Percentiles rank a stretch among this genome's conserved stretches.
Evolutionary conservation across 1,140 invertebrate species (phyloP).

Genomic region (Drosophila baimaii): DNA sequence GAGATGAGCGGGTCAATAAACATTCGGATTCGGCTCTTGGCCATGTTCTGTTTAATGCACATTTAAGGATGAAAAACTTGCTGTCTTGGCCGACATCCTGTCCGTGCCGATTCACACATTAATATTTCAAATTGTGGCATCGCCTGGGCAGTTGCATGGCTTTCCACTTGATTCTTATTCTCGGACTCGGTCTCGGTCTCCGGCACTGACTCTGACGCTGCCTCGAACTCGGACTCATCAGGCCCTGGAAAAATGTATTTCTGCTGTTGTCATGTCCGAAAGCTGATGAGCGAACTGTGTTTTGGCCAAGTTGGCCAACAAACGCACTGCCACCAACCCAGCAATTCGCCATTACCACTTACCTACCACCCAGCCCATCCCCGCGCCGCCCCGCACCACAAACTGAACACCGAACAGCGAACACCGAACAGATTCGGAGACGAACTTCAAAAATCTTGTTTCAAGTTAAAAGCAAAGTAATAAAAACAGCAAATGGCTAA

Average conservation of each 20-base stretch:
- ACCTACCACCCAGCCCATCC: neutral
- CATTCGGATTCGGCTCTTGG: slow-evolving; percentile 29
- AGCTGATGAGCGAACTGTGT: slow-evolving; percentile 71
- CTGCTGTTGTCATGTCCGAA: slow-evolving; percentile 52
- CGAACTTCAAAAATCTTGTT: slow-evolving; percentile 62
- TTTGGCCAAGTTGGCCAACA: slow-evolving; percentile 28
- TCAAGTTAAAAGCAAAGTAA: slow-evolving; percentile 65
- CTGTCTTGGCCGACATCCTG: slow-evolving; percentile 23
- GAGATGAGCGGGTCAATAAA: slow-evolving; percentile 45
- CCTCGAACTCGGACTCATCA: slow-evolving; percentile 4
- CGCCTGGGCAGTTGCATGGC: slow-evolving; percentile 27
- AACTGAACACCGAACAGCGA: slow-evolving; percentile 27
- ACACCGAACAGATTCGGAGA: slow-evolving; percentile 42
- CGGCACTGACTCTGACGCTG: neutral
- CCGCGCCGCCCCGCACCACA: slow-evolving; percentile 1
- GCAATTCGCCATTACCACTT: neutral
- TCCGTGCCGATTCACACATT: slow-evolving; percentile 50
- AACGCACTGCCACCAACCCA: slow-evolving; percentile 18
- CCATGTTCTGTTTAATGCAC: slow-evolving; percentile 65
- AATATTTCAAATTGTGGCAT: slow-evolving; percentile 66
- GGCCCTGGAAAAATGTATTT: slow-evolving; percentile 55
- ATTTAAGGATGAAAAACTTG: slow-evolving; percentile 51
- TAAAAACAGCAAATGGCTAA: slow-evolving; percentile 61
- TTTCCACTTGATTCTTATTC: slow-evolving; percentile 28
- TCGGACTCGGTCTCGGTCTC: neutral